These are phyloP conservation scores for Heliothis virescens DNA, from an alignment of 1,140 invertebrate species.

Conservation along the genomic window DNA sequence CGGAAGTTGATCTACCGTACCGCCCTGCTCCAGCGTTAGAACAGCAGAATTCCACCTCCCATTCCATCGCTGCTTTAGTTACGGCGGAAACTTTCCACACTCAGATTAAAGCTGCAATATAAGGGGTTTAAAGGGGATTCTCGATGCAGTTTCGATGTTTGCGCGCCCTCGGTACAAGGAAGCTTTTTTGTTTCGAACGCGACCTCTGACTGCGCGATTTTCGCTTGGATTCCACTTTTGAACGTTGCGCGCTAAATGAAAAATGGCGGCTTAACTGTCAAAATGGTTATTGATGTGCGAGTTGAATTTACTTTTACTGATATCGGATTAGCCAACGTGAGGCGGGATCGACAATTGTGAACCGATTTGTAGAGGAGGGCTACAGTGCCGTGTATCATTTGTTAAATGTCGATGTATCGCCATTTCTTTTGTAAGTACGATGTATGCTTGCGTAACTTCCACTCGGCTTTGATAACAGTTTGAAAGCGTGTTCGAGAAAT, in stretches of 20 bases:
- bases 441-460: conserved; percentile 20
- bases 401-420: conserved; percentile 29
- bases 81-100: conserved; percentile 60
- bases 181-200: conserved; percentile 70
- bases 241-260: conserved; percentile 73
- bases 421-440: conserved; percentile 16
- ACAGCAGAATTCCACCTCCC: conserved; percentile 62
- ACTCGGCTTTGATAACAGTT: conserved; percentile 16
- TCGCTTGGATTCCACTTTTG: conserved; percentile 65
- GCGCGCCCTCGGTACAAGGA: conserved; percentile 56
- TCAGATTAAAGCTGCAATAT: conserved; percentile 73
- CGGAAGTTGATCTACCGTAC: conserved; percentile 81
- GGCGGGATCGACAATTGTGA: conserved; percentile 26
- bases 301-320: conserved; percentile 76
- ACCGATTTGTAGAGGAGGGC: conserved; percentile 16
- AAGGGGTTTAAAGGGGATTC: conserved; percentile 61
- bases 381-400: conserved; percentile 10
- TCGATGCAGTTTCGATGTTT: conserved; percentile 60
- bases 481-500: conserved; percentile 19
- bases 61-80: conserved; percentile 73
- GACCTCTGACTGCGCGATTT: conserved; percentile 68
- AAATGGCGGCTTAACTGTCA: conserved; percentile 80
- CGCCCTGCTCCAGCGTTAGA: conserved; percentile 62
- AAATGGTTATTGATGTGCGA: conserved; percentile 79
- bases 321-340: conserved; percentile 67